Base-by-base conservation (phyloP, 2,888 invertebrate species). In the Strigamia crassipes region DNA sequence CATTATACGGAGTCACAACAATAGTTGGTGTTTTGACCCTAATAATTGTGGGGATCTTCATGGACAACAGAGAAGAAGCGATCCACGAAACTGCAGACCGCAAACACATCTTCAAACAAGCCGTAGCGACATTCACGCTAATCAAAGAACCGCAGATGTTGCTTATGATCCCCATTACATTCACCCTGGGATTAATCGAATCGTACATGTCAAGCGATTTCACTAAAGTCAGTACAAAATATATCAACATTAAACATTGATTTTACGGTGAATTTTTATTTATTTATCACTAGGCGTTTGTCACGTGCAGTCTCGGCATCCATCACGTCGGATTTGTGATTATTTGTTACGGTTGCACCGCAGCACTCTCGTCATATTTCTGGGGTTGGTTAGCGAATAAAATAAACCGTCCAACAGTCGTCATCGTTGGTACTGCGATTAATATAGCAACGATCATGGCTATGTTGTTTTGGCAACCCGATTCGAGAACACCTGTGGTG, bases 181-280 rank as follows among this genome's bases (percentile, higher is more conserved):
- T 99, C 80, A 98, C 96, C 93, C 96, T 97, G 86, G 98, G 98
- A 82, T 94, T 99, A 92, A 97, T 98, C 87, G 97, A 98, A 87
- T 97, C 97, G 0, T 98, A 97, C 89, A 88, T 88, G 85, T 90
- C 90, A 84, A 86, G 88, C 85, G 82, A 84, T 27, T 81, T 21
- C 23, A 77, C 81, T 6, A 73, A 81, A 41, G 81, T 80, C 15
- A 41, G 79, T 27, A 27, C 61, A 21, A 31, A 31, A 31, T n/a
- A n/a, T n/a, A n/a, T n/a, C n/a, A n/a, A n/a, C n/a, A n/a, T n/a
- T n/a, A n/a, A n/a, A n/a, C n/a, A n/a, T n/a, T n/a, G n/a, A n/a
- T n/a, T n/a, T n/a, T n/a, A n/a, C n/a, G n/a, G n/a, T n/a, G n/a
- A n/a, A n/a, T n/a, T 9, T 27, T 73, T 66, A 13, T 12, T 5